Base-by-base conservation (phyloP, 2,113 vertebrate species). In the Lontra canadensis region DNA sequence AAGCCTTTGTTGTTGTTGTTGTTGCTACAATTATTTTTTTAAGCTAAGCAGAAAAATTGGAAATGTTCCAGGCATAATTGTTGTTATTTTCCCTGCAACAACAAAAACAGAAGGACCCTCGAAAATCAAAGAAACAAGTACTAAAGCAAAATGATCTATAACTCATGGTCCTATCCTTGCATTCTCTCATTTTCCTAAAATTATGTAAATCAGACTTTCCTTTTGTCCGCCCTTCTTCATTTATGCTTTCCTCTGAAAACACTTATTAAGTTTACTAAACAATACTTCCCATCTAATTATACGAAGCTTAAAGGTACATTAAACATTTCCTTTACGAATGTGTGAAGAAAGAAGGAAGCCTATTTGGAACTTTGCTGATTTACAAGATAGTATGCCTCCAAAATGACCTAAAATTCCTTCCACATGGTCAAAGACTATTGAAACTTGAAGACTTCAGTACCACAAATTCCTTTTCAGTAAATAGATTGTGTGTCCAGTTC, bases 91-190 rank as follows among this genome's bases (percentile, higher is more conserved):
- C 15, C 8, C 26, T 34, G 55, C 26, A 67, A 87, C 7, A 90
- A 44, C 44, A 88, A 95, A 96, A 95, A 49, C 11, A 71, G 20
- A 76, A 92, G 26, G 23, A 76, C 47, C 13, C 25, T 67, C 25
- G 11, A 79, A 96, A 97, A 86, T 73, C 59, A 97, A 89, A 96
- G n/a, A 92, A 93, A 86, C 1, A 94, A 88, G 26, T 42, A 47
- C n/a, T 63, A 88, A 78, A 81, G 29, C 49, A 89, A 92, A 94
- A 84, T 55, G 6, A 78, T 67, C n/a, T 90, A 0, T 36, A 44
- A 39, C 23, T 92, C 39, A 34, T 88, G 18, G 20, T 59, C 8
- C 42, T 80, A 52, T 44, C 8, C 36, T 34, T 94, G 6, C 74
- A 67, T 23, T 90, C 26, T 71, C 44, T 25, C 73, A 57, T 93